Percentiles rank a stretch among this genome's conserved stretches.
Conservation (phyloP, 2,113 vertebrate genomes). For the Coreoperca whiteheadi region DNA sequence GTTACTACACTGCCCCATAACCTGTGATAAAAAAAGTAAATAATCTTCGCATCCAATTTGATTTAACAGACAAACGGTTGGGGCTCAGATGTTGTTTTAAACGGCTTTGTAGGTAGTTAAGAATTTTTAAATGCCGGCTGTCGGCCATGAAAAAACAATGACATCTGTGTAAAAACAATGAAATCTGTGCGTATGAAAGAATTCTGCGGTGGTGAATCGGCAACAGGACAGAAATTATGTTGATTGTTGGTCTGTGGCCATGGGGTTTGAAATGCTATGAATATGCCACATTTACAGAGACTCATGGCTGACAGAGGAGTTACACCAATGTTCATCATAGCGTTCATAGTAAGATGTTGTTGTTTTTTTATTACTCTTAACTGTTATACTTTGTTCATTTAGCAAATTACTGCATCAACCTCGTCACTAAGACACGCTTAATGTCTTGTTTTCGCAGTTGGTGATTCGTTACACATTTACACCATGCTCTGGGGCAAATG, state of each 20-base stretch:
- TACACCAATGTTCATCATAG: constrained; percentile 31
- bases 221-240: constrained; percentile 52
- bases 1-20: background rate
- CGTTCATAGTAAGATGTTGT: constrained; percentile 64
- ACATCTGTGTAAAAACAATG: constrained; percentile 25
- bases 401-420: background rate
- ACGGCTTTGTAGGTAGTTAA: background rate
- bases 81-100: background rate
- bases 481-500: constrained; percentile 72
- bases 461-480: constrained; percentile 53
- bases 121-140: constrained; percentile 1
- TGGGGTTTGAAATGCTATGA: constrained; percentile 49
- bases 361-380: background rate
- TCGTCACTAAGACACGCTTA: background rate
- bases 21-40: background rate
- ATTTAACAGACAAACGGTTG: background rate
- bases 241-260: constrained; percentile 29
- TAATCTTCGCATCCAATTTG: background rate
- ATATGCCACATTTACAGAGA: constrained; percentile 45
- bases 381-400: background rate
- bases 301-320: constrained; percentile 52
- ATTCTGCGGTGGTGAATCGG: constrained; percentile 55
- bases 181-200: constrained; percentile 41
- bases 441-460: constrained; percentile 62
- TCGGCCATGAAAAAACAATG: background rate